Evolutionary conservation across 2,797 vertebrate genomes (phyloP).

Genomic region (Lates japonicus): DNA sequence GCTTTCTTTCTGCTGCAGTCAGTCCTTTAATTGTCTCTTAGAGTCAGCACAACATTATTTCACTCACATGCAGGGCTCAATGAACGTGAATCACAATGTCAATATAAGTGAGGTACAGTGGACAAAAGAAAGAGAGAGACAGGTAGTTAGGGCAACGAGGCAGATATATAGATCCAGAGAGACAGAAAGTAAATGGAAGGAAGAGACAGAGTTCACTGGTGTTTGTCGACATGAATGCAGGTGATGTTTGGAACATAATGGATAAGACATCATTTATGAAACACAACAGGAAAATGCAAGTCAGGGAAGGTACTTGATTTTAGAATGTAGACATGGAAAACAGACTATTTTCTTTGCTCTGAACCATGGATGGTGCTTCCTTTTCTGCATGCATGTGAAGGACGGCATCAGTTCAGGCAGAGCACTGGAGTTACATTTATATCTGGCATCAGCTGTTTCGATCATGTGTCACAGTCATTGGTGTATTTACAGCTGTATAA

Average conservation of each 20-base stretch:
- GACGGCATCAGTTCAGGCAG: neutral
- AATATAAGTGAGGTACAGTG: constrained; percentile 26
- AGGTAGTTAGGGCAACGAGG: neutral
- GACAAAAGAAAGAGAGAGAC: constrained; percentile 33
- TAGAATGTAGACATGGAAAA: neutral
- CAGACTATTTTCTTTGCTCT: neutral
- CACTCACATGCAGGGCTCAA: constrained; percentile 29
- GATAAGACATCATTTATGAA: neutral
- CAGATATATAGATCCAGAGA: constrained; percentile 30
- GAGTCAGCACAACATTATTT: constrained; percentile 53
- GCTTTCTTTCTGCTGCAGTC: constrained; percentile 51
- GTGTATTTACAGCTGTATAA: too few species aligned
- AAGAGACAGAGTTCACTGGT: neutral
- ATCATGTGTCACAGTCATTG: neutral
- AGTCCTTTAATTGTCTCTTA: constrained; percentile 45
- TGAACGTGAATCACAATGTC: constrained; percentile 49
- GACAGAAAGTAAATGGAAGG: constrained; percentile 26
- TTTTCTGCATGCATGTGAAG: neutral
- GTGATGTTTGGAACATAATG: neutral
- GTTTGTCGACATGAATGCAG: constrained; percentile 4
- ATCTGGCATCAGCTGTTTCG: neutral
- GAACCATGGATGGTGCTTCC: neutral
- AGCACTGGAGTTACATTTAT: too few species aligned
- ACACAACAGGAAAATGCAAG: neutral
- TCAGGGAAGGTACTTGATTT: too few species aligned